Conservation (phyloP, 35 echinoderm and acorn worm species). For the Lytechinus pictus region DNA sequence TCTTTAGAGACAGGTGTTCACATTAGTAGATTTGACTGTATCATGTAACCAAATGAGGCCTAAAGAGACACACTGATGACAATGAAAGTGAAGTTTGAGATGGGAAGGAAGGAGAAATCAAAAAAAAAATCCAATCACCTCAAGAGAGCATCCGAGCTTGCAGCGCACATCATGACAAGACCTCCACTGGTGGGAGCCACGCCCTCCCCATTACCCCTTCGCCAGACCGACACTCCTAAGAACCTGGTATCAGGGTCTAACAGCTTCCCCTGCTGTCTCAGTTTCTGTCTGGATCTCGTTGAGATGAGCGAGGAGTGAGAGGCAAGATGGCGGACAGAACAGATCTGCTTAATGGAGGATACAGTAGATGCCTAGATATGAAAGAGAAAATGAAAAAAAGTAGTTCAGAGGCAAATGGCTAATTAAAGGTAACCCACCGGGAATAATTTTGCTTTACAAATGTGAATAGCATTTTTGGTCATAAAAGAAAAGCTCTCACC, state of each 20-base stretch:
- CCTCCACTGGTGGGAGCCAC: background rate
- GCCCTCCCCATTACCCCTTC: background rate
- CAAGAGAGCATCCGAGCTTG: constrained; percentile 23
- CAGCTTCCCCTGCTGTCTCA: background rate
- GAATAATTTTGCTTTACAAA: no score
- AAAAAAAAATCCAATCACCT: background rate
- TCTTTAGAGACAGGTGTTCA: no score
- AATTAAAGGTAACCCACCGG: no score
- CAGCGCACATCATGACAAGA: constrained; percentile 2
- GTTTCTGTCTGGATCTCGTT: background rate
- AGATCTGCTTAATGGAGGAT: constrained; percentile 17
- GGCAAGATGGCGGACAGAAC: constrained; percentile 31
- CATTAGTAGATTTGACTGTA: no score
- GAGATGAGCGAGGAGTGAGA: constrained; percentile 7
- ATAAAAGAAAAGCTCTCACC: no score
- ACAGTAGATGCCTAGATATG: background rate
- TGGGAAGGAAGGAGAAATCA: no score
- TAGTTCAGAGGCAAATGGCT: no score
- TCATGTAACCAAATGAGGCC: no score
- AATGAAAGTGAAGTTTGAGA: no score
- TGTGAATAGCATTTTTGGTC: no score
- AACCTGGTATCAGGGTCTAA: constrained; percentile 38
- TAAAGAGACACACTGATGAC: no score
- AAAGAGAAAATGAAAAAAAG: background rate
- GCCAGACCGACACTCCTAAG: constrained; percentile 19